These are phyloP conservation scores for Malachius bipustulatus DNA, from an alignment of 2,888 invertebrate genomes.

Conservation along the genomic window DNA sequence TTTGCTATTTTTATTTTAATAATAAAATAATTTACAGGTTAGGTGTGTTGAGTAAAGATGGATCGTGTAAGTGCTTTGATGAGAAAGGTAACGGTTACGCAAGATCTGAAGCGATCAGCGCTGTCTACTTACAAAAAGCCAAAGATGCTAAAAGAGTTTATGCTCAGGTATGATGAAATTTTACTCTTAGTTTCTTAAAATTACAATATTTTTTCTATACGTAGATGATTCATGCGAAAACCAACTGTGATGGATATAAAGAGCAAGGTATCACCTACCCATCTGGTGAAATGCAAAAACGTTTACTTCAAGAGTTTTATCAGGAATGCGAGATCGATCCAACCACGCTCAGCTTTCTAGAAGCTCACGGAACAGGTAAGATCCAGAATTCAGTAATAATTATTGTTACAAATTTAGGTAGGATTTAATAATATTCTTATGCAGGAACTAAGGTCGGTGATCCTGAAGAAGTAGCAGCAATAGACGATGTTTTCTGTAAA, in stretches of 20 bases:
- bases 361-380: conserved; percentile 73
- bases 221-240: conserved; percentile 28
- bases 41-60: conserved; percentile 72
- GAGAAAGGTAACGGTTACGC: conserved; percentile 70
- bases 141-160: conserved; percentile 41
- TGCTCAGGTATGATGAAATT: conserved; percentile 31
- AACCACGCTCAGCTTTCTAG: conserved; percentile 59
- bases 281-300: conserved; percentile 43
- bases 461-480: conserved; percentile 78
- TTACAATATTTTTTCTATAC: background rate
- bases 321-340: conserved; percentile 61
- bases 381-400: no score
- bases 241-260: conserved; percentile 34
- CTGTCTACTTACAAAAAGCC: conserved; percentile 58
- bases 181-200: background rate
- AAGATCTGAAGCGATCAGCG: conserved; percentile 67
- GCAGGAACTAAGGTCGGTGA: conserved; percentile 74
- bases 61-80: conserved; percentile 86
- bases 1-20: no score
- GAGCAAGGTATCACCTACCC: conserved; percentile 34
- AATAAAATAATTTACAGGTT: no score
- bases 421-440: no score
- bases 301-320: conserved; percentile 51
- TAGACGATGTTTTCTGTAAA: conserved; percentile 67
- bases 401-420: no score